These are phyloP conservation scores for Pheosia gnoma DNA, from an alignment of 2,888 invertebrate species.

Conservation along the genomic window DNA sequence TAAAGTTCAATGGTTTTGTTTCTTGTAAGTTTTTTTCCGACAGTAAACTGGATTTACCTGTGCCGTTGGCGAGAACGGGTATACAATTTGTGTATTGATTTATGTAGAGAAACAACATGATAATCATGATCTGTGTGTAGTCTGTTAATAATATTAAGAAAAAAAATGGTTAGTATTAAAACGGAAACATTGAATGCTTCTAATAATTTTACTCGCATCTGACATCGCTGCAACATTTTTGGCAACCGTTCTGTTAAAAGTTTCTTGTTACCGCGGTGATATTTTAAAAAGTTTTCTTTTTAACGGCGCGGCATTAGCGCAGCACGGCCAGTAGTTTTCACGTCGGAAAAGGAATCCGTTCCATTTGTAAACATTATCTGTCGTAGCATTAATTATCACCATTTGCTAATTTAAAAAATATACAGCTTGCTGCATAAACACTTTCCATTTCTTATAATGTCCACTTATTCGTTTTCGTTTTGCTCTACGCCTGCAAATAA, in stretches of 20 bases:
- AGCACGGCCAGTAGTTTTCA: constrained; percentile 37
- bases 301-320: constrained; percentile 41
- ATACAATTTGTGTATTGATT: not conserved
- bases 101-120: not conserved
- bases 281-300: constrained; percentile 53
- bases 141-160: too few species aligned
- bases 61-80: not conserved
- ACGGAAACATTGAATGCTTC: not conserved
- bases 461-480: not conserved
- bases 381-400: constrained; percentile 31
- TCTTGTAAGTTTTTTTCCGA: constrained; percentile 5
- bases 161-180: not conserved
- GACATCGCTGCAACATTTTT: constrained; percentile 51
- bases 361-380: constrained; percentile 19
- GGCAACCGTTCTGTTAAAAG: constrained; percentile 62
- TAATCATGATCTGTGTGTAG: too few species aligned
- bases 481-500: not conserved
- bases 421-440: not conserved
- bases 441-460: constrained; percentile 1
- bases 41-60: not conserved
- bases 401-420: constrained; percentile 19
- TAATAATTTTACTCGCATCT: constrained; percentile 38
- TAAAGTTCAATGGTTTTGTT: constrained; percentile 15
- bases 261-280: constrained; percentile 50
- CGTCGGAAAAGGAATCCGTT: constrained; percentile 38